phyloP scores from a whole-genome alignment of 2,888 invertebrate genomes.

The Cephus pulcher region DNA sequence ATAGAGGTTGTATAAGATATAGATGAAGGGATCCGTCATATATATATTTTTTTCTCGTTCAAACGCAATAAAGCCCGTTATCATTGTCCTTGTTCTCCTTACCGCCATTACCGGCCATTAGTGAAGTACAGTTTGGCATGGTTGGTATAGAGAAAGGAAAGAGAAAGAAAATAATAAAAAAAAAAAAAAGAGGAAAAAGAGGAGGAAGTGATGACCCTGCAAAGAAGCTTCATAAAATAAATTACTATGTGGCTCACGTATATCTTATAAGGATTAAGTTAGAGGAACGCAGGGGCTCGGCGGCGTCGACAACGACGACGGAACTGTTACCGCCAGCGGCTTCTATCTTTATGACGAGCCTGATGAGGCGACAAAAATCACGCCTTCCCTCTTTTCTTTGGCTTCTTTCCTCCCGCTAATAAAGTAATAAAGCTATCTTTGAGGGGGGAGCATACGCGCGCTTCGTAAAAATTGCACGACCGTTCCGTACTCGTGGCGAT shows the following conservation, averaged over 20 bases:
- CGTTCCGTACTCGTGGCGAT: constrained; percentile 11
- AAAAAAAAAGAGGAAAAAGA: constrained; percentile 23
- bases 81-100: background rate
- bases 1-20: background rate
- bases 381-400: background rate
- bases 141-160: constrained; percentile 6
- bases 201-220: constrained; percentile 39
- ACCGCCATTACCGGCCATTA: background rate
- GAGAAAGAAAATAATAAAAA: background rate
- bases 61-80: background rate
- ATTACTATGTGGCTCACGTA: constrained; percentile 45
- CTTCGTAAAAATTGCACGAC: background rate
- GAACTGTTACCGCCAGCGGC: background rate
- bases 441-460: background rate
- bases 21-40: no score
- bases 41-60: background rate
- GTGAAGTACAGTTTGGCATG: background rate
- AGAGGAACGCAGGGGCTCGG: constrained; percentile 13
- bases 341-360: constrained; percentile 6
- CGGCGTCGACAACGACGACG: background rate
- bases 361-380: constrained; percentile 21
- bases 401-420: constrained; percentile 14
- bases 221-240: constrained; percentile 41
- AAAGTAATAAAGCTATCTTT: constrained; percentile 11
- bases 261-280: constrained; percentile 44